phyloP scores from a whole-genome alignment of 2,113 vertebrate species.

The Lycocorax pyrrhopterus region DNA sequence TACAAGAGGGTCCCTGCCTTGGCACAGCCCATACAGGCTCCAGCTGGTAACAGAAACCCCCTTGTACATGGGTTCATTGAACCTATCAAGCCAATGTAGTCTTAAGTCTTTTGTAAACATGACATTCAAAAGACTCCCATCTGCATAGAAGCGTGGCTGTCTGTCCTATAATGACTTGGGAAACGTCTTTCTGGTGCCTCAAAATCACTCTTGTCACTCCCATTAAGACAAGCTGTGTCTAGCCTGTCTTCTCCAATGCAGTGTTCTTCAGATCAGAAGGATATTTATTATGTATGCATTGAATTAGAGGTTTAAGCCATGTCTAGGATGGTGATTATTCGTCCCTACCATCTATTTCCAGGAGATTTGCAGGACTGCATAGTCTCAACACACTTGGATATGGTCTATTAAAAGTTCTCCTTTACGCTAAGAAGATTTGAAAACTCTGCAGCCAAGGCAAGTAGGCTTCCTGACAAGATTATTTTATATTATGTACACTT shows the following conservation, averaged over 20 bases:
- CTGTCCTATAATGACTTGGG: neutral
- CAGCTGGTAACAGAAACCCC: neutral
- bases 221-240: neutral
- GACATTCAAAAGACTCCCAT: neutral
- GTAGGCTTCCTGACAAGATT: constrained; percentile 5
- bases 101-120: neutral
- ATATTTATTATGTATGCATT: neutral
- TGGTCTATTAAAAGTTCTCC: neutral
- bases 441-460: constrained; percentile 14
- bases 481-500: constrained; percentile 7
- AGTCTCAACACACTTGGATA: neutral
- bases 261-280: neutral
- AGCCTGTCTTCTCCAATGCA: neutral
- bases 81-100: neutral
- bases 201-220: neutral
- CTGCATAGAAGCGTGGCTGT: neutral
- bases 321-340: neutral
- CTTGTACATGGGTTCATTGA: neutral
- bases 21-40: neutral
- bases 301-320: neutral
- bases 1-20: fast-evolving
- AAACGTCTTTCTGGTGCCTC: neutral
- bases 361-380: neutral
- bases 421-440: constrained; percentile 25
- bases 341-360: neutral